Evolutionary conservation across 1,140 invertebrate genomes (phyloP), one percentile per base, ranked within the genome.

Genomic region (Mya arenaria): DNA sequence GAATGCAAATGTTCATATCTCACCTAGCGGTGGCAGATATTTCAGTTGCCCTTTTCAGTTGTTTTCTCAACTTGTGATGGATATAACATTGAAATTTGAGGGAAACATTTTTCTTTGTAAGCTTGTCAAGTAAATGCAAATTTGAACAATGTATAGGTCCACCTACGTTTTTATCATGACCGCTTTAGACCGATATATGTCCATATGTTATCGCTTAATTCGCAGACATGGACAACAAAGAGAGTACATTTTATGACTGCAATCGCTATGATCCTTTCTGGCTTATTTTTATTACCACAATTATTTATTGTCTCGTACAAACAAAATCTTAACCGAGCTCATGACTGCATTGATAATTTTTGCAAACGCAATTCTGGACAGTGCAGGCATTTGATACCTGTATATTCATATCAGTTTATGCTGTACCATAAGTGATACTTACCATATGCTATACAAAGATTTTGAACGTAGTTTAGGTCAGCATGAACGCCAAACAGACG

Each of bases 131-230:
- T 96, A 95, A 88, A 58, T 93, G 3, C 94, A 97, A 94, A 95
- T 95, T 0, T 94, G 41, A 19, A 37, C 48, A 39, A 98, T 97
- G 72, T 99, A 98, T 92, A 97, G 97, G 4, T 99, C 97, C 0
- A 98, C 97, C 0, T 99, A 99, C 90, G 97, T 99, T 4, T 94
- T 99, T 55, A 97, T 99, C 15, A 97, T 97, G 15, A 94, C 99
- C 28, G 98, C 97, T 84, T 97, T 99, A 84, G 98, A 99, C 92
- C 94, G 98, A 87, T 91, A 88, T 68, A 66, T 98, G 88, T 97
- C 97, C 83, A 99, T 99, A 88, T 98, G 97, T 23, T 88, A 92
- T 68, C 91, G 91, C 0, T 82, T 92, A 19, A 87, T 25, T 91
- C 86, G 52, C 90, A 91, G 48, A 90, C 86, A 37, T 91, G 90